These are phyloP conservation scores for Etia nguti DNA, from an alignment of 2,113 vertebrate species.

Conservation along the genomic window DNA sequence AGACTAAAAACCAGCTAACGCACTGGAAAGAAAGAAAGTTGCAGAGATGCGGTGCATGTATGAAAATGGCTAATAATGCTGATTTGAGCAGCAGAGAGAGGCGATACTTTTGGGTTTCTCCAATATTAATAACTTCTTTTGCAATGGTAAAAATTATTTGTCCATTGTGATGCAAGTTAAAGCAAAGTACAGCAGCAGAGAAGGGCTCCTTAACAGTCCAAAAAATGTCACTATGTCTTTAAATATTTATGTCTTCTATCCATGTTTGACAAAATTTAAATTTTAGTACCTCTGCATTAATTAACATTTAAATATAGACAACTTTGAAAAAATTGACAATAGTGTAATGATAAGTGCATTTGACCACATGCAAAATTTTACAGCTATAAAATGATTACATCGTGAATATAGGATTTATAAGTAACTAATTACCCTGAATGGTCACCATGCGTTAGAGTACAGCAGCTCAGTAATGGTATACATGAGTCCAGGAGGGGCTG, in stretches of 20 bases:
- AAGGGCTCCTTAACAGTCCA: rapidly evolving
- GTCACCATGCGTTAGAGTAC: not conserved
- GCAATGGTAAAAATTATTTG: not conserved
- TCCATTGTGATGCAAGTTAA: not conserved
- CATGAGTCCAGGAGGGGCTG: not conserved
- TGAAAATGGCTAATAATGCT: not conserved
- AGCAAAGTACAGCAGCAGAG: not conserved
- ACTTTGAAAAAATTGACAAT: not conserved
- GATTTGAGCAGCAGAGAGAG: not conserved
- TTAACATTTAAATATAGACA: not conserved
- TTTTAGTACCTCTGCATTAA: not conserved
- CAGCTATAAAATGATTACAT: not conserved
- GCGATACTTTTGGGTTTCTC: not conserved
- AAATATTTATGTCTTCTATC: rapidly evolving
- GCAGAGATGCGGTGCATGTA: not conserved
- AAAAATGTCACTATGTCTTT: not conserved
- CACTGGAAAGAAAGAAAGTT: rapidly evolving
- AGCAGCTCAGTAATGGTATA: not conserved
- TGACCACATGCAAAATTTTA: not conserved
- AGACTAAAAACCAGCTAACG: not conserved
- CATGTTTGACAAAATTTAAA: not conserved
- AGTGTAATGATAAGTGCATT: not conserved
- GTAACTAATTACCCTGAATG: not conserved
- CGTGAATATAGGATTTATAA: not conserved
- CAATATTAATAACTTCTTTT: not conserved